Conservation (phyloP, 2,888 invertebrate species). For the Rhamnusium bicolor region DNA sequence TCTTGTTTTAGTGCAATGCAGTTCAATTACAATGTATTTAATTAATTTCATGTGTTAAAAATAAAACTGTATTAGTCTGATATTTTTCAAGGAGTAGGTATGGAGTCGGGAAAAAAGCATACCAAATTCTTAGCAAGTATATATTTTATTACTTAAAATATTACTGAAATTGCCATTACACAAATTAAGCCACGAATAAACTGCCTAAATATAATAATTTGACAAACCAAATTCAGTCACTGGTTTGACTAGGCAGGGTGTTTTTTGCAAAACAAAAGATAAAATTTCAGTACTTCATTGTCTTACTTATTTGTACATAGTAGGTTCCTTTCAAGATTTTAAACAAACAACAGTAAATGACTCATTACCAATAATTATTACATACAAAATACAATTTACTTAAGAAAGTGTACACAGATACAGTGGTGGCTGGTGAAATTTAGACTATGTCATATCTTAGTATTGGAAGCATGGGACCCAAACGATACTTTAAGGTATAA, state of each 20-base stretch:
- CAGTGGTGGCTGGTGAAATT: no score
- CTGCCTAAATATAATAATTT: background rate
- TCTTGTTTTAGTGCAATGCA: no score
- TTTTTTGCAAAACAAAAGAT: background rate
- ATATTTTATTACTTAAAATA: background rate
- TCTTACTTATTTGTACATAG: background rate
- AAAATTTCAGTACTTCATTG: background rate
- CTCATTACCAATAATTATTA: no score
- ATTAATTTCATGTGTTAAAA: no score
- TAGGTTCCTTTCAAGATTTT: background rate
- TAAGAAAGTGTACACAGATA: no score
- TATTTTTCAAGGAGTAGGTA: no score
- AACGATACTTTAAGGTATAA: no score
- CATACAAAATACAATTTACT: no score
- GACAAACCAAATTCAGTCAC: background rate
- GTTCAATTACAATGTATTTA: no score
- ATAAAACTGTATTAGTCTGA: no score
- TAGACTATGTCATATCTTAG: no score
- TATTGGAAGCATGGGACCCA: no score
- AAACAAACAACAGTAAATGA: background rate
- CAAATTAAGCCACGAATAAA: background rate
- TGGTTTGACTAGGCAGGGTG: background rate
- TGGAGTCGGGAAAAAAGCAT: background rate
- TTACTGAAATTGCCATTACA: background rate
- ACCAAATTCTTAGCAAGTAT: background rate